Percentiles rank a stretch among this genome's conserved stretches.
Evolutionary conservation across 2,888 invertebrate genomes (phyloP).

Genomic region (Uloborus plumipes): DNA sequence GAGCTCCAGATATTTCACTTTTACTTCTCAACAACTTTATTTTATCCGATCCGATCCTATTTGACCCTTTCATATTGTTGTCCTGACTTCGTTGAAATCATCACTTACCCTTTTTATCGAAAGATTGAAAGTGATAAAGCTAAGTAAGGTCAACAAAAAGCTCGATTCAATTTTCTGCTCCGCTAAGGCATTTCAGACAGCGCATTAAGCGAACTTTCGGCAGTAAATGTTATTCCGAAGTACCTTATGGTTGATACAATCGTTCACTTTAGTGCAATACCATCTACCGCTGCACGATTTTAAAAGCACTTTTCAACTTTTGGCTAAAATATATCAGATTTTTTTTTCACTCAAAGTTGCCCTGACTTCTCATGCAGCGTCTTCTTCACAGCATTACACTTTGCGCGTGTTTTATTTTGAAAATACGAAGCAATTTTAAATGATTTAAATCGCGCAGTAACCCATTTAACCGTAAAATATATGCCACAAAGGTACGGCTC

Average conservation of each 20-base stretch:
- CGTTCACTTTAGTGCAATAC: background rate
- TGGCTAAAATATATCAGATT: slow-evolving; percentile 42
- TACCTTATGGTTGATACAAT: slow-evolving; percentile 33
- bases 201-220: slow-evolving; percentile 36
- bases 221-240: slow-evolving; percentile 35
- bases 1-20: no score
- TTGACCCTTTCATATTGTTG: no score
- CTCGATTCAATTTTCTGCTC: slow-evolving; percentile 53
- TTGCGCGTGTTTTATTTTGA: no score
- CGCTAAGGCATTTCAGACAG: slow-evolving; percentile 50
- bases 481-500: background rate
- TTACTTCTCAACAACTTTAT: no score
- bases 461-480: background rate
- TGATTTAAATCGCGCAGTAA: background rate
- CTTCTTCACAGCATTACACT: no score
- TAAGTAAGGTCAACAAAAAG: slow-evolving; percentile 29
- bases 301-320: slow-evolving; percentile 35
- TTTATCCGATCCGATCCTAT: no score
- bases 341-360: slow-evolving; percentile 29
- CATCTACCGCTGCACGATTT: slow-evolving; percentile 9
- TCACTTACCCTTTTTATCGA: no score
- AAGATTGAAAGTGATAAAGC: slow-evolving; percentile 36
- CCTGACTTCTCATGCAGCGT: background rate
- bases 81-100: no score
- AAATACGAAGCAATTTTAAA: no score